Conservation (phyloP, 1,140 invertebrate species). For the Lepidurus arcticus region DNA sequence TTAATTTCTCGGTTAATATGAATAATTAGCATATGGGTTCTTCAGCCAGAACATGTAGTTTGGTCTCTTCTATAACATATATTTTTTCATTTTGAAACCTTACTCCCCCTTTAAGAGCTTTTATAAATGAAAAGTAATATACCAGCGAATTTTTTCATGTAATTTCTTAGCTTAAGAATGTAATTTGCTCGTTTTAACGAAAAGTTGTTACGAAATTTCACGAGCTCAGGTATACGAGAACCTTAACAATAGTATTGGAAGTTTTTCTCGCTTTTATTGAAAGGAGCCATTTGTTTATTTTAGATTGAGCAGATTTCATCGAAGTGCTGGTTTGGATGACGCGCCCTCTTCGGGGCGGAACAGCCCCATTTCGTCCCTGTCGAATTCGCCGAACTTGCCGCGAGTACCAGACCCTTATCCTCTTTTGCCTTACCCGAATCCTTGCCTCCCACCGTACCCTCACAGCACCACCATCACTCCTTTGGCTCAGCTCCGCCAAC, state of each 20-base stretch:
- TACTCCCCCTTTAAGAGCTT: no score
- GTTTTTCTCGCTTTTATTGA: background rate
- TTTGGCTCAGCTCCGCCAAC: slow-evolving; percentile 78
- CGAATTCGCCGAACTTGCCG: slow-evolving; percentile 48
- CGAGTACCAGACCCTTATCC: slow-evolving; percentile 44
- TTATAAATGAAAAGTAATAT: no score
- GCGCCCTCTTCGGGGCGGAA: slow-evolving; percentile 59
- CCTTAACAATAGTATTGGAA: background rate
- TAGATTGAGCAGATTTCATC: slow-evolving; percentile 80
- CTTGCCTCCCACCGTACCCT: slow-evolving; percentile 80
- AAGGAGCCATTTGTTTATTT: slow-evolving; percentile 21
- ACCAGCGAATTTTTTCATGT: no score
- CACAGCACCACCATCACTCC: slow-evolving; percentile 71
- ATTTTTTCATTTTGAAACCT: no score
- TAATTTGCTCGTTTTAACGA: no score
- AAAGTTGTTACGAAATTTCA: no score
- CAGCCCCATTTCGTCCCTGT: slow-evolving; percentile 59
- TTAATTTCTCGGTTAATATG: no score
- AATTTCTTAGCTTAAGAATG: no score
- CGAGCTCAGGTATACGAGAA: background rate
- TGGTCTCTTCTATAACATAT: no score
- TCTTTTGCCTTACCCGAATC: slow-evolving; percentile 74
- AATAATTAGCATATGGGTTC: no score
- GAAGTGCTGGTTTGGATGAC: slow-evolving; percentile 80
- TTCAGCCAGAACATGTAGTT: no score